These are phyloP conservation scores for Pammene fasciana DNA, from an alignment of 2,888 invertebrate species.

Conservation along the genomic window DNA sequence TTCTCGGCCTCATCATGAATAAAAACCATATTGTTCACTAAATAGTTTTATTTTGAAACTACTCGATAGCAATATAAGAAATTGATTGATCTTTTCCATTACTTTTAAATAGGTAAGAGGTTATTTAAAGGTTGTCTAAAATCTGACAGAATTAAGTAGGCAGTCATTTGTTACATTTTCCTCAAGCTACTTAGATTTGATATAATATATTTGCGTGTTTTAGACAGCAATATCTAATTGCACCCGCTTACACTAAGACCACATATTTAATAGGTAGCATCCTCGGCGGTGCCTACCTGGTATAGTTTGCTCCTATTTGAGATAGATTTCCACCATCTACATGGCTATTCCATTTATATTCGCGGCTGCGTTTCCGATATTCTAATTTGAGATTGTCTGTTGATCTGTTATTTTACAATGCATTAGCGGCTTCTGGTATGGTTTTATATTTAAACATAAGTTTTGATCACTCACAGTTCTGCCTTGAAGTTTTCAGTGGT, in stretches of 20 bases:
- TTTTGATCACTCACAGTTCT: background rate
- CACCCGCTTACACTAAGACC: constrained; percentile 44
- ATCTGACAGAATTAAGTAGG: too few relatives aligned
- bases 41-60: too few relatives aligned
- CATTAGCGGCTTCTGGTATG: background rate
- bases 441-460: background rate
- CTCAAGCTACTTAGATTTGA: too few relatives aligned
- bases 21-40: too few relatives aligned
- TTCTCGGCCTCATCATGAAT: too few relatives aligned
- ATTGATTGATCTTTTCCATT: too few relatives aligned
- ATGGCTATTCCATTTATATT: constrained; percentile 78
- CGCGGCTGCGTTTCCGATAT: constrained; percentile 57
- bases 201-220: background rate
- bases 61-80: too few relatives aligned
- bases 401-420: constrained; percentile 24
- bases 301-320: constrained; percentile 66
- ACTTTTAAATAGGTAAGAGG: too few relatives aligned
- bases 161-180: too few relatives aligned
- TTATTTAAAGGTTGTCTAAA: too few relatives aligned
- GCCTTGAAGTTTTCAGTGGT: too few relatives aligned
- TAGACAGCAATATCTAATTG: background rate
- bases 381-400: constrained; percentile 64
- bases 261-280: constrained; percentile 46
- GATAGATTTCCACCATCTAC: constrained; percentile 63
- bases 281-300: constrained; percentile 48